Percentiles rank a stretch among this genome's conserved stretches.
These are phyloP conservation scores for Stramonita haemastoma DNA, from an alignment of 2,888 invertebrate species.

Conservation along the genomic window DNA sequence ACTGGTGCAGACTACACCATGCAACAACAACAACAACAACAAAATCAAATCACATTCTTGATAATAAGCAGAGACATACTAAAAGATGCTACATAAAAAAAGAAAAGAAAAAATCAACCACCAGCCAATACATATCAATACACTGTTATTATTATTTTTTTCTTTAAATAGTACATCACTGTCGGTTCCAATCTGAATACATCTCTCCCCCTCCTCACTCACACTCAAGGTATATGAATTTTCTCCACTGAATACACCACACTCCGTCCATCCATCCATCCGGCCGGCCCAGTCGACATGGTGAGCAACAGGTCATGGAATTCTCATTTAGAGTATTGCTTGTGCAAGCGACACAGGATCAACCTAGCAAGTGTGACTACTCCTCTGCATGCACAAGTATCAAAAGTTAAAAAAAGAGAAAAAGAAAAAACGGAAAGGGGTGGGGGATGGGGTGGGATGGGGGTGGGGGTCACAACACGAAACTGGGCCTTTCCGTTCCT, in stretches of 20 bases:
- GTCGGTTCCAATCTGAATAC: not conserved
- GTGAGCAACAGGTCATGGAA: constrained; percentile 35
- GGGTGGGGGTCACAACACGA: too few species aligned
- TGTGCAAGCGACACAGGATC: not conserved
- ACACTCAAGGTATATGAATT: not conserved
- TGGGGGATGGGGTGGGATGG: too few species aligned
- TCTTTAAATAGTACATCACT: not conserved
- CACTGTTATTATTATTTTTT: not conserved
- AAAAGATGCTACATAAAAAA: not conserved
- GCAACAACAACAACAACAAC: not conserved
- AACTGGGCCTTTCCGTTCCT: too few species aligned
- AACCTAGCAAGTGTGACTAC: not conserved
- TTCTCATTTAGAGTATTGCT: constrained; percentile 30
- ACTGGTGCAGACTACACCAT: not conserved
- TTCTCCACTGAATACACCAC: not conserved
- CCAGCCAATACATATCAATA: not conserved
- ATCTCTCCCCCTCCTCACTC: not conserved
- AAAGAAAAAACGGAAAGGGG: too few species aligned
- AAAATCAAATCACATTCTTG: not conserved
- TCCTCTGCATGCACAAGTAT: not conserved
- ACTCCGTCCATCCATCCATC: not conserved
- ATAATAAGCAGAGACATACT: constrained; percentile 9
- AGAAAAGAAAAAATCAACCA: not conserved
- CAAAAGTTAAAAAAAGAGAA: too few species aligned
- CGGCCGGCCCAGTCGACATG: not conserved